Base-by-base conservation (phyloP, 2,888 invertebrate genomes). In the Acronicta psi region DNA sequence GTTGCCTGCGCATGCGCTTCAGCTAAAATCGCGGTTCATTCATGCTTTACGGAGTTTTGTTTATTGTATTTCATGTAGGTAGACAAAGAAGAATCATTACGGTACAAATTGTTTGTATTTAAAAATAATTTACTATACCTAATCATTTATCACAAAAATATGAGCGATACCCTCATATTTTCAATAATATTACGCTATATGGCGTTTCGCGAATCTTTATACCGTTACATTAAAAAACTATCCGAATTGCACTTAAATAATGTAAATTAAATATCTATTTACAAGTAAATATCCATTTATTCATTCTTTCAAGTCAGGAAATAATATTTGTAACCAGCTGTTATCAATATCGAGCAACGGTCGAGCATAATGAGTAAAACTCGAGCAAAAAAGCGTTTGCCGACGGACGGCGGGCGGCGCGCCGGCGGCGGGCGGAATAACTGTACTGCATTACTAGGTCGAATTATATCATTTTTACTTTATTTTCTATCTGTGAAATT, bases 361-460 rank as follows among this genome's bases (percentile, higher is more conserved):
- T 66, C 65, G 71, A 58, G 63, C 56, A 81, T 81, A 86, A 84
- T 84, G 74, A 82, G 66, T 59, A 81, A 81, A 82, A 79, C 31
- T 68, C 73, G 71, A 83, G 71, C 83, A 89, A 90, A 90, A 89
- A 88, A 72, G 44, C 53, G 36, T 69, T 76, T 59, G 69, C 82
- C 83, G 86, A 68, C 80, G 77, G 73, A 44, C 81, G 80, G 83
- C 85, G 85, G 87, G 77, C 85, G 83, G 84, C 41, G 71, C 73
- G 73, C 78, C 80, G 72, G 63, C 81, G 71, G 79, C 72, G 75
- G 73, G 77, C 75, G 76, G 73, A 70, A 56, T 77, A 79, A 77
- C 79, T 77, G 81, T 79, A 87, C 90, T 87, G 85, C 86, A 86
- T 91, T 86, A 91, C 87, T 93, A 81, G 92, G 90, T 90, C 91